Conservation (phyloP, 1,140 invertebrate species). For the Ips typographus region DNA sequence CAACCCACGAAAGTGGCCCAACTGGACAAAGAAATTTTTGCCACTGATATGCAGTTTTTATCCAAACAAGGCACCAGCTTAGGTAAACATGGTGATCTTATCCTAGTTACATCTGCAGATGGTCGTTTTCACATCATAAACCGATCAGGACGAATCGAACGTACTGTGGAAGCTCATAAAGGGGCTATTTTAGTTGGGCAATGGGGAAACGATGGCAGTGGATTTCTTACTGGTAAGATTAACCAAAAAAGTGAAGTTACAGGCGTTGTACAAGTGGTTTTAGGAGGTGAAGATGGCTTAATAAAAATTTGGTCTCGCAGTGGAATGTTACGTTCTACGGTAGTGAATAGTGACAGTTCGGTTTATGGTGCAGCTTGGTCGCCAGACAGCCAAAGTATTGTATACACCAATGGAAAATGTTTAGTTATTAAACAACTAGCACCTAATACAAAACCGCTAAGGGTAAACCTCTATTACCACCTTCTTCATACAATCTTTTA, state of each 20-base stretch:
- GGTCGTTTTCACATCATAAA: conserved; percentile 87
- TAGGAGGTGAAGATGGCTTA: conserved; percentile 93
- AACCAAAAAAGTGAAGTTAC: neutral
- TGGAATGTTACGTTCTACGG: conserved; percentile 90
- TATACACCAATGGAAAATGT: conserved; percentile 81
- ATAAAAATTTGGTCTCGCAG: conserved; percentile 96
- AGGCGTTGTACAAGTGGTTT: neutral
- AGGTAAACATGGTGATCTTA: conserved; percentile 77
- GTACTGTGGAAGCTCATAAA: conserved; percentile 88
- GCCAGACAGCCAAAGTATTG: conserved; percentile 78
- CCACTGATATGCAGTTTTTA: conserved; percentile 85
- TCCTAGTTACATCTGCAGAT: conserved; percentile 88
- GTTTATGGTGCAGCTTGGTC: conserved; percentile 88
- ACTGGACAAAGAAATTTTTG: conserved; percentile 80
- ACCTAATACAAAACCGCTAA: conserved; percentile 81
- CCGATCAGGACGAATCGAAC: conserved; percentile 88
- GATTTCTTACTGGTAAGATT: conserved; percentile 76
- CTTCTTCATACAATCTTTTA: neutral
- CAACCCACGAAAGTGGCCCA: conserved; percentile 76
- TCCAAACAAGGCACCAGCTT: conserved; percentile 55
- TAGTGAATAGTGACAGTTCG: conserved; percentile 76
- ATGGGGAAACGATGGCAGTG: conserved; percentile 93
- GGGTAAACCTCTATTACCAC: conserved; percentile 57
- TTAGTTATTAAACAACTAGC: conserved; percentile 89
- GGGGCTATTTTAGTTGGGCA: conserved; percentile 81